Evolutionary conservation across 2,888 invertebrate genomes (phyloP), one percentile per base, ranked within the genome.

Genomic region (Pristionchus mayeri): DNA sequence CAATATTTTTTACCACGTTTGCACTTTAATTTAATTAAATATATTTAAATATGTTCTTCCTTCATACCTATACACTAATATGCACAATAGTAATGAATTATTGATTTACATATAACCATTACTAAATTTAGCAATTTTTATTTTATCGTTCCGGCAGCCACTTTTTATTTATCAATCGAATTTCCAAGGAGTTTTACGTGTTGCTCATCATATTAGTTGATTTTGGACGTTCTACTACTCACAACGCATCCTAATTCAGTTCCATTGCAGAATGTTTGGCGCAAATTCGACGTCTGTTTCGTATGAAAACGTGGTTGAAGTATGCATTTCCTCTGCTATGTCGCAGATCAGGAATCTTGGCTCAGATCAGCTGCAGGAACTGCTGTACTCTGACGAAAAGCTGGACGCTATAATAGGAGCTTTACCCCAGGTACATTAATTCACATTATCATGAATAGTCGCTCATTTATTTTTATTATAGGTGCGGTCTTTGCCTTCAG

Each of bases 401-500:
- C 24, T 92, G 34, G 89, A 90, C 24, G 85, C 88, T 18, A 87
- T 92, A 24, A 89, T 92, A 52, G 87, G 87, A 13, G 83, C 82
- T n/a, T 85, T 92, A 67, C 91, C 92, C 1, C 92, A 92, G 87
- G 92, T 92, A 60, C 37, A 80, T 86, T 44, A 24, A 0, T 18
- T 44, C 18, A 48, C 24, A 1, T 63, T 44, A 2, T 48, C n/a
- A n/a, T n/a, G n/a, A n/a, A n/a, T 44, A 37, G 21, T 63, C 44
- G 48, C 18, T 27, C 16, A 76, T 24, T 48, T 11, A 27, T 40
- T 50, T 27, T 54, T 90, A n/a, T n/a, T n/a, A 71, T 34, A 97
- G 95, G 95, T 97, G 2, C 96, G 96, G 93, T 95, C 95, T 86
- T 91, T 94, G 76, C 94, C 94, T 85, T 95, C 95, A 9, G 97